Conservation (phyloP, 1,140 invertebrate genomes). For the Sitodiplosis mosellana region DNA sequence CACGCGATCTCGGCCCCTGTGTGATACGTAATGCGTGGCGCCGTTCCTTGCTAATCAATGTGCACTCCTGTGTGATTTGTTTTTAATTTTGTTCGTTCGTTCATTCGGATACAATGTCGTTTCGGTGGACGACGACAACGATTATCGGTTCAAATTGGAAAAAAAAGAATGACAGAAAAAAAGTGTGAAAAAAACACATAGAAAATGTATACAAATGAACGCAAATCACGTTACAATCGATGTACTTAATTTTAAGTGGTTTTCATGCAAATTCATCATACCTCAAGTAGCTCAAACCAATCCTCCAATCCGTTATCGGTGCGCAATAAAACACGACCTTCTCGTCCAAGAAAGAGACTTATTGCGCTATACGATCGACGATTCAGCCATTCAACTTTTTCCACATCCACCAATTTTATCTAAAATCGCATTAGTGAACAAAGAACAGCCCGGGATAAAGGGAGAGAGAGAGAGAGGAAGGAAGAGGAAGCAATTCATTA, state of each 20-base stretch:
- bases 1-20: conserved; percentile 26
- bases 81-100: not conserved
- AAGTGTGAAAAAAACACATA: not conserved
- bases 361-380: conserved; percentile 38
- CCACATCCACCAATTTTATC: conserved; percentile 44
- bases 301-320: conserved; percentile 33
- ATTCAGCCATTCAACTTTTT: conserved; percentile 43
- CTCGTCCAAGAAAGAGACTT: conserved; percentile 29
- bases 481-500: too few relatives aligned
- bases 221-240: too few relatives aligned
- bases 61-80: conserved; percentile 28
- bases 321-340: conserved; percentile 36
- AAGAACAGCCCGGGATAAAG: not conserved
- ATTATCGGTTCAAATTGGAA: not conserved
- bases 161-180: not conserved
- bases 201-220: too few relatives aligned
- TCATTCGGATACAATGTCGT: not conserved
- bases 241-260: not conserved
- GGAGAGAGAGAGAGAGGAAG: not conserved
- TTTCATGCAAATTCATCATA: conserved; percentile 4
- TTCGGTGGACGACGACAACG: too few relatives aligned
- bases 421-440: conserved; percentile 13
- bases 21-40: conserved; percentile 31
- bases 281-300: conserved; percentile 38
- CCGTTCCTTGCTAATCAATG: conserved; percentile 36